Conservation (phyloP, 2,888 invertebrate species). For the Nephrotoma appendiculata region DNA sequence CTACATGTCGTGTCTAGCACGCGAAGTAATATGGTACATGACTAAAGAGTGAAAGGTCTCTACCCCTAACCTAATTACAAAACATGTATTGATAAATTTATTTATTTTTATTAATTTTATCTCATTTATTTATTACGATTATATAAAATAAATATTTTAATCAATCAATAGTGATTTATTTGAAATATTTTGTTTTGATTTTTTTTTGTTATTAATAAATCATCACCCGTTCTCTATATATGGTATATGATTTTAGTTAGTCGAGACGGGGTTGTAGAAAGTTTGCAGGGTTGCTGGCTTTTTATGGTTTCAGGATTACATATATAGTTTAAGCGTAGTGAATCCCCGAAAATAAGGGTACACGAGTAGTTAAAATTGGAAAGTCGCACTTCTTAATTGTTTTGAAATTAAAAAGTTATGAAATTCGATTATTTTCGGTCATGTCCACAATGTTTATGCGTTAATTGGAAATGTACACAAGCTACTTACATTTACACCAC, state of each 20-base stretch:
- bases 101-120: background rate
- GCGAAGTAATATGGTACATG: no score
- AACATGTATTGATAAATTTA: background rate
- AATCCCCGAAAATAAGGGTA: no score
- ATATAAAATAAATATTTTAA: background rate
- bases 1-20: background rate
- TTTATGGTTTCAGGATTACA: no score
- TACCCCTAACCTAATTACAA: background rate
- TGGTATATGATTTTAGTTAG: no score
- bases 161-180: background rate
- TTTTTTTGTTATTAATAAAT: background rate
- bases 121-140: background rate
- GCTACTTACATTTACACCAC: no score
- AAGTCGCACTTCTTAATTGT: no score
- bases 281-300: background rate
- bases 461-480: no score
- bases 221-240: background rate
- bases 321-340: no score
- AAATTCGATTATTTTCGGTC: no score
- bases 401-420: no score
- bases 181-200: background rate
- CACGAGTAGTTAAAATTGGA: no score
- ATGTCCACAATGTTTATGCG: no score
- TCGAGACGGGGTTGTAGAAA: background rate
- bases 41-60: background rate